These are phyloP conservation scores for Ursus arctos DNA, from an alignment of 2,113 vertebrate species.

Conservation along the genomic window DNA sequence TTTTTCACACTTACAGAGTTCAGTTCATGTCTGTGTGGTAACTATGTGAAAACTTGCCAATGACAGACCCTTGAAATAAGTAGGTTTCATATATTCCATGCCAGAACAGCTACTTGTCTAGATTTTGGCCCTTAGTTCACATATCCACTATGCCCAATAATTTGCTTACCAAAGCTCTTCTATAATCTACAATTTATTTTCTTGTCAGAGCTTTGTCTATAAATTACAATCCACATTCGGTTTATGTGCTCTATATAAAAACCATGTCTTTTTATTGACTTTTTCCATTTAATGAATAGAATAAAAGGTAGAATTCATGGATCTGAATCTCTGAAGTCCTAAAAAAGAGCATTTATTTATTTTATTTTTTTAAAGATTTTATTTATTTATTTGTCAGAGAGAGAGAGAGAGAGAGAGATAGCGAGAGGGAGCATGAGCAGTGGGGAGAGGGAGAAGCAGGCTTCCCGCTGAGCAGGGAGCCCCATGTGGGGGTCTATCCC, in stretches of 20 bases:
- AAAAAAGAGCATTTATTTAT: conserved; percentile 38
- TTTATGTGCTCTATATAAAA: conserved; percentile 38
- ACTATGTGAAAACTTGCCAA: neutral
- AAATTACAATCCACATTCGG: conserved; percentile 1
- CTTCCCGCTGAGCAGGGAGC: too few relatives aligned
- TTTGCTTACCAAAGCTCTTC: conserved; percentile 42
- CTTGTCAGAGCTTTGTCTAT: neutral
- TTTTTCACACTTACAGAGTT: neutral
- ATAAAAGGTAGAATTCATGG: conserved; percentile 23
- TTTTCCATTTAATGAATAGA: conserved; percentile 46
- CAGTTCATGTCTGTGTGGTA: neutral
- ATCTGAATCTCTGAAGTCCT: conserved; percentile 25
- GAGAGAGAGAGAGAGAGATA: too few relatives aligned
- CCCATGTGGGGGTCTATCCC: too few relatives aligned
- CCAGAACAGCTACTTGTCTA: neutral
- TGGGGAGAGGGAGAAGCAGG: too few relatives aligned
- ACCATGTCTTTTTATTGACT: conserved; percentile 30
- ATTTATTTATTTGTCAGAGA: too few relatives aligned
- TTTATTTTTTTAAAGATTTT: too few relatives aligned
- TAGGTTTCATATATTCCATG: neutral
- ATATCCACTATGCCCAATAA: neutral
- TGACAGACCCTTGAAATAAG: neutral
- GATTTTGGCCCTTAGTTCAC: neutral
- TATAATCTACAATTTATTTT: conserved; percentile 10
- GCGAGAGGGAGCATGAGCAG: too few relatives aligned